phyloP scores from a whole-genome alignment of 2,797 vertebrate species.

The Acanthis flammea region DNA sequence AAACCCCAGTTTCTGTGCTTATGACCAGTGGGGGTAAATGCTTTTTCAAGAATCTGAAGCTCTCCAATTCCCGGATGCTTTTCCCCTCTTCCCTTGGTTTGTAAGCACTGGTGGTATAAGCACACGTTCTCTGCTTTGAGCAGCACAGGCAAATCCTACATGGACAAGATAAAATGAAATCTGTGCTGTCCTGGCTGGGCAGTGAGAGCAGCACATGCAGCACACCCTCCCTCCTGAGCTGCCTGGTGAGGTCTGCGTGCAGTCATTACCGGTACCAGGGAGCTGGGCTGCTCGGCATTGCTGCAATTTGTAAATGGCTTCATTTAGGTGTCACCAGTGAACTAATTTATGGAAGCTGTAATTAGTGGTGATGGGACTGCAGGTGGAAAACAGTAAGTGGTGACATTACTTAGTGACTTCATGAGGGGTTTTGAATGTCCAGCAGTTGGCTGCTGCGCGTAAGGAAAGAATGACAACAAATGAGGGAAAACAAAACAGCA shows the following conservation, averaged over 20 bases:
- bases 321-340: constrained; percentile 37
- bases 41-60: not conserved
- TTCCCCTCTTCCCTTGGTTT: not conserved
- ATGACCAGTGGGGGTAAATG: not conserved
- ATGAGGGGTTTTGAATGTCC: not conserved
- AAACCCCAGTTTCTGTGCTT: not conserved
- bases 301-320: constrained; percentile 54
- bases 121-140: not conserved
- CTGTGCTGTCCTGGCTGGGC: not conserved
- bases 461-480: not conserved
- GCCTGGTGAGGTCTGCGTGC: not conserved
- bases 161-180: not conserved
- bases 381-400: constrained; percentile 40
- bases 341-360: constrained; percentile 44
- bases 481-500: not conserved
- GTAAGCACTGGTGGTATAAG: not conserved
- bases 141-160: not conserved
- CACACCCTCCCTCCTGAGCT: not conserved
- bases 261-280: not conserved
- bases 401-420: constrained; percentile 38
- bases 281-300: not conserved
- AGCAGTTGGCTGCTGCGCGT: not conserved
- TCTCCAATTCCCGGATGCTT: not conserved
- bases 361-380: constrained; percentile 30
- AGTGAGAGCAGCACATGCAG: not conserved